Percentiles rank a stretch among this genome's conserved stretches.
These are phyloP conservation scores for Epinephelus coioides DNA, from an alignment of 2,797 vertebrate species.

Conservation along the genomic window DNA sequence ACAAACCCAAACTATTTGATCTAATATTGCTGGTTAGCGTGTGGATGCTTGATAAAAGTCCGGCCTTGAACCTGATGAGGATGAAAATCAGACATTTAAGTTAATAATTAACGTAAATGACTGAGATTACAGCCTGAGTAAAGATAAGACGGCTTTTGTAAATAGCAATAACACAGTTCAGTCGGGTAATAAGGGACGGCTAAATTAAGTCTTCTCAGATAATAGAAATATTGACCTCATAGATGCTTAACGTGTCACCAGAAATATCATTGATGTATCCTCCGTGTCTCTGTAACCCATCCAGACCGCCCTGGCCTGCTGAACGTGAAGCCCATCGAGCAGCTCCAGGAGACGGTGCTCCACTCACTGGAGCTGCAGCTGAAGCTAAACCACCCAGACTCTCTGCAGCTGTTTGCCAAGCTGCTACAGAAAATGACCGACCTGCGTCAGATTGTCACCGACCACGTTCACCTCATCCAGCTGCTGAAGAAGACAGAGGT, in stretches of 20 bases:
- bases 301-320: slow-evolving; percentile 96
- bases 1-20: slow-evolving; percentile 16
- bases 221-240: background rate
- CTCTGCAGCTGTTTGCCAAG: slow-evolving; percentile 97
- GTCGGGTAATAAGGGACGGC: background rate
- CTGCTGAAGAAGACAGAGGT: slow-evolving; percentile 95
- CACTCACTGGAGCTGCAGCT: slow-evolving; percentile 97
- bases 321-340: slow-evolving; percentile 97
- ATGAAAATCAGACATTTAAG: slow-evolving; percentile 48
- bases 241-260: background rate
- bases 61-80: slow-evolving; percentile 74
- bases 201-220: slow-evolving; percentile 8
- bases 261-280: slow-evolving; percentile 4
- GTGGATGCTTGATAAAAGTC: slow-evolving; percentile 68
- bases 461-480: slow-evolving; percentile 96
- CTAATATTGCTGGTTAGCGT: slow-evolving; percentile 55
- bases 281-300: slow-evolving; percentile 22
- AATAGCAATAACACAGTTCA: slow-evolving; percentile 37
- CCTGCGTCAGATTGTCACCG: slow-evolving; percentile 96
- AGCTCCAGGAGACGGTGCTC: slow-evolving; percentile 95
- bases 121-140: slow-evolving; percentile 44
- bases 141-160: slow-evolving; percentile 67
- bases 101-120: slow-evolving; percentile 78
- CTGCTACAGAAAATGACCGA: slow-evolving; percentile 99
- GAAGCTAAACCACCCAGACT: slow-evolving; percentile 96